These are phyloP conservation scores for Lagorchestes hirsutus DNA, from an alignment of 2,797 vertebrate genomes.

Conservation along the genomic window DNA sequence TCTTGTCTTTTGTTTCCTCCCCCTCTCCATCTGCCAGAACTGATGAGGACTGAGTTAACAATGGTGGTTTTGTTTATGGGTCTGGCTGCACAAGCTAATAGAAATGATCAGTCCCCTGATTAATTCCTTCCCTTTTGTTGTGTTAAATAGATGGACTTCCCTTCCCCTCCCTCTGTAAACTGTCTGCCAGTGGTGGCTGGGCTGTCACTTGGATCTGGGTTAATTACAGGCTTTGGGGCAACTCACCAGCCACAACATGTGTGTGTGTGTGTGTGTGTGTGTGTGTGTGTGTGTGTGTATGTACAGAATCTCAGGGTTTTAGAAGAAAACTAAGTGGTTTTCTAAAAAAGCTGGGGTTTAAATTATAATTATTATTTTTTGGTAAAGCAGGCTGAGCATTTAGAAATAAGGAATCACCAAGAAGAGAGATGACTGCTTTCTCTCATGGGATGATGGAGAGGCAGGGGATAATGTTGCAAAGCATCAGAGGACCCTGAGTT, in stretches of 20 bases:
- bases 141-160: conserved; percentile 81
- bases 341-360: background rate
- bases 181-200: conserved; percentile 72
- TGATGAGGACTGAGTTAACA: conserved; percentile 70
- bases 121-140: conserved; percentile 81
- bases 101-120: conserved; percentile 81
- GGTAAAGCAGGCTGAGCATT: background rate
- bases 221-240: conserved; percentile 82
- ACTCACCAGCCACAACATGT: conserved; percentile 73
- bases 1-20: conserved; percentile 28
- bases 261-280: background rate
- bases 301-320: background rate
- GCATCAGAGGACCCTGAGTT: background rate
- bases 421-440: background rate
- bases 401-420: background rate
- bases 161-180: conserved; percentile 72
- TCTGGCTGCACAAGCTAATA: conserved; percentile 78
- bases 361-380: background rate
- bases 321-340: background rate
- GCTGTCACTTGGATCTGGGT: conserved; percentile 78
- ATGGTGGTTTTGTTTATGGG: conserved; percentile 79
- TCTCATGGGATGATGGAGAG: background rate
- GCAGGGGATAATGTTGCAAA: background rate
- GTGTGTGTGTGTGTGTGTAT: background rate
- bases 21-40: conserved; percentile 54